Conservation (phyloP, 23 tunicate species). For the Styela plicata region DNA sequence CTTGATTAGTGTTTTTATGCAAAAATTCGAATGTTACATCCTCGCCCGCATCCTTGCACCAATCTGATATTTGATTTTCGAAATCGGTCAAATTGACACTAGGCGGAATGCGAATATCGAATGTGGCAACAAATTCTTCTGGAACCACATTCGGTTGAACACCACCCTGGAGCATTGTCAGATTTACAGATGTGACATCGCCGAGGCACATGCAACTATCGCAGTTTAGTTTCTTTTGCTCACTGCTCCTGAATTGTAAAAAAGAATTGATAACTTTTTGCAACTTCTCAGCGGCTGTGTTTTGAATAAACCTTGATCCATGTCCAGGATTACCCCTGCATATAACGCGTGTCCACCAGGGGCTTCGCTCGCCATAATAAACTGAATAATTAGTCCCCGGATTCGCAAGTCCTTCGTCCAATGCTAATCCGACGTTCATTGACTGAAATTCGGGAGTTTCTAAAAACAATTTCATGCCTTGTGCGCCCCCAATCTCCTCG, state of each 20-base stretch:
- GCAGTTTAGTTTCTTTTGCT: conserved; percentile 46
- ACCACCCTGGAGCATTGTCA: conserved; percentile 85
- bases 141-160: conserved; percentile 85
- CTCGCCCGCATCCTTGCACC: conserved; percentile 87
- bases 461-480: conserved; percentile 72
- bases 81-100: conserved; percentile 45
- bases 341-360: conserved; percentile 73
- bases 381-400: conserved; percentile 65
- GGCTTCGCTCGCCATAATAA: conserved; percentile 76
- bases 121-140: conserved; percentile 67
- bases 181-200: conserved; percentile 89
- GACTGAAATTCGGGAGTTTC: conserved; percentile 45
- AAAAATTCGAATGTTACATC: conserved; percentile 42
- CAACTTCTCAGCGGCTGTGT: conserved; percentile 84
- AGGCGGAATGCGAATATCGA: conserved; percentile 84
- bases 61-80: conserved; percentile 47
- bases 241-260: conserved; percentile 44
- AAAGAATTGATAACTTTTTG: conserved; percentile 40
- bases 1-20: conserved; percentile 25
- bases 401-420: conserved; percentile 93
- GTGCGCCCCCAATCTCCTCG: conserved; percentile 84
- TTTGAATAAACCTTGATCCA: conserved; percentile 81
- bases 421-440: conserved; percentile 73
- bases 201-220: conserved; percentile 54
- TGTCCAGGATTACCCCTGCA: conserved; percentile 90